phyloP scores from a whole-genome alignment of 2,888 invertebrate genomes.

The Pelosia muscerda region DNA sequence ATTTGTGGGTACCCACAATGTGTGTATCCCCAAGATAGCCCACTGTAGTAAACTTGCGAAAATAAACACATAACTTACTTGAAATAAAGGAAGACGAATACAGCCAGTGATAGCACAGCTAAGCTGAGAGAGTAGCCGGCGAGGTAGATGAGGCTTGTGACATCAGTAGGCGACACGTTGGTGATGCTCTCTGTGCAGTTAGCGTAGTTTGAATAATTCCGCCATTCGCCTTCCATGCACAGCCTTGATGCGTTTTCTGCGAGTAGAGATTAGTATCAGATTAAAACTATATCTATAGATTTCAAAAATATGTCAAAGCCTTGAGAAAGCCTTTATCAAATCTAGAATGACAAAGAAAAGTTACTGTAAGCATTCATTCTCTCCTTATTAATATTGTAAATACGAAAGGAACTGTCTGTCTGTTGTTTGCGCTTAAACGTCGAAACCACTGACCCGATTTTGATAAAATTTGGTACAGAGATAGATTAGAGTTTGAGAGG shows the following conservation, averaged over 20 bases:
- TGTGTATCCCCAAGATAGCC: too few relatives aligned
- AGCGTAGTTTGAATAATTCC: constrained; percentile 91
- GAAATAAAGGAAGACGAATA: constrained; percentile 95
- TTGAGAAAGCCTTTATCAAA: background rate
- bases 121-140: constrained; percentile 94
- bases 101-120: constrained; percentile 92
- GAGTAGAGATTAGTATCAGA: constrained; percentile 14
- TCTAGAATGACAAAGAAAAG: background rate
- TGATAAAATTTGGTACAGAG: too few relatives aligned
- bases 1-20: too few relatives aligned
- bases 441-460: too few relatives aligned
- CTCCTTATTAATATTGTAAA: too few relatives aligned
- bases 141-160: constrained; percentile 93
- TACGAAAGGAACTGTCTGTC: too few relatives aligned
- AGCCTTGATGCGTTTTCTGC: constrained; percentile 94
- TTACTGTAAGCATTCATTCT: too few relatives aligned
- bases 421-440: too few relatives aligned
- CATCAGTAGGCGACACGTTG: constrained; percentile 87
- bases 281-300: background rate
- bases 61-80: constrained; percentile 89
- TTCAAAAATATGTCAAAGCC: background rate
- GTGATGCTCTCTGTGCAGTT: constrained; percentile 89
- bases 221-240: constrained; percentile 95
- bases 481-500: too few relatives aligned
- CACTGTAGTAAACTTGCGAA: too few relatives aligned